These are phyloP conservation scores for Aethina tumida DNA, from an alignment of 1,140 invertebrate species.

Conservation along the genomic window DNA sequence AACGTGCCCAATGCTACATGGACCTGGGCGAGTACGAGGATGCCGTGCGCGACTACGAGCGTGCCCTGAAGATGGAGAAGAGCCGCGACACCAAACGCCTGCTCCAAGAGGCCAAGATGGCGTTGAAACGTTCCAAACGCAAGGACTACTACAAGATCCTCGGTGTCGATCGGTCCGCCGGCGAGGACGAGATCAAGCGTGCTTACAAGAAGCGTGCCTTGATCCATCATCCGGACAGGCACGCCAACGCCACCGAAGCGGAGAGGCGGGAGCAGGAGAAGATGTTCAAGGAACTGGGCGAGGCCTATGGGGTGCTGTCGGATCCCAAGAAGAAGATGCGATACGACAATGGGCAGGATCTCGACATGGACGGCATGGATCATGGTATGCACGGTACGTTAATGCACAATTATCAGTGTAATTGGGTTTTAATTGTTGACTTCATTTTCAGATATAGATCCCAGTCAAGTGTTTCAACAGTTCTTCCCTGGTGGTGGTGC, in stretches of 20 bases:
- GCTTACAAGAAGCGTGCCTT: constrained; percentile 87
- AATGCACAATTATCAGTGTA: neutral
- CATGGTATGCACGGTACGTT: constrained; percentile 34
- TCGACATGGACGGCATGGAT: constrained; percentile 58
- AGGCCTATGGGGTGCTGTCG: constrained; percentile 91
- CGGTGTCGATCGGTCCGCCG: constrained; percentile 73
- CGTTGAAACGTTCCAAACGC: constrained; percentile 82
- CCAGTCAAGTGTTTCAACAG: constrained; percentile 66
- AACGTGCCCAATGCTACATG: constrained; percentile 78
- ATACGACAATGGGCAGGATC: constrained; percentile 90
- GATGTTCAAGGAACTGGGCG: constrained; percentile 95
- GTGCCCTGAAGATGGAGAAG: constrained; percentile 74
- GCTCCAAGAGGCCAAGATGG: constrained; percentile 77
- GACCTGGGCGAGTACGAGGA: constrained; percentile 79
- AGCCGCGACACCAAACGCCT: constrained; percentile 64
- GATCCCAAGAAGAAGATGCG: constrained; percentile 84
- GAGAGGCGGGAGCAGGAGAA: constrained; percentile 86
- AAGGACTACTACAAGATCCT: constrained; percentile 98
- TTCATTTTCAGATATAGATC: constrained; percentile 58
- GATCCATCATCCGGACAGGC: constrained; percentile 83
- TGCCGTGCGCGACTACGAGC: constrained; percentile 86
- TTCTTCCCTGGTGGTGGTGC: constrained; percentile 56
- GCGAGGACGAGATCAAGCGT: constrained; percentile 92
- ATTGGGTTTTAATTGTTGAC: constrained; percentile 6
- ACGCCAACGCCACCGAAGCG: constrained; percentile 71